These are phyloP conservation scores for Corydoras maculifer DNA, from an alignment of 2,113 vertebrate genomes.

Conservation along the genomic window DNA sequence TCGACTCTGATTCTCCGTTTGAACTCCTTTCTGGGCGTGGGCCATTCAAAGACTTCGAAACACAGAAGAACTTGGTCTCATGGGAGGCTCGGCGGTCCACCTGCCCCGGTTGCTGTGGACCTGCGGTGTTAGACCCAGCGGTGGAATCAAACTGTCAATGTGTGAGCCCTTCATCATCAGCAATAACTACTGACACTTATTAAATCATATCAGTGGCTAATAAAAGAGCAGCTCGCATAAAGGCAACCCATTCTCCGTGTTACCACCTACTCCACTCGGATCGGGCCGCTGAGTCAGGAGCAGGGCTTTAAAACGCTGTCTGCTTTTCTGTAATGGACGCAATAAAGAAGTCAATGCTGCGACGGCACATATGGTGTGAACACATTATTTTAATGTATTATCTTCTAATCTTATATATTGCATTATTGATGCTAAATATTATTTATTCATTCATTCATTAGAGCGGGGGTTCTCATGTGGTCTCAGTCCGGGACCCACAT, in stretches of 20 bases:
- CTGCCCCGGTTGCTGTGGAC: background rate
- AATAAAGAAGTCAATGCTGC: too few species aligned
- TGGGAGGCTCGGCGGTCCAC: background rate
- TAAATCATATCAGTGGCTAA: constrained; percentile 27
- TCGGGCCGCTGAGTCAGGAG: background rate
- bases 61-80: constrained; percentile 2
- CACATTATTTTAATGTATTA: too few species aligned
- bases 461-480: too few species aligned
- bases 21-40: constrained; percentile 11
- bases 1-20: constrained; percentile 46
- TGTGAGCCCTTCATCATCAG: constrained; percentile 22
- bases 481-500: too few species aligned
- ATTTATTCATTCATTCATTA: too few species aligned
- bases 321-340: too few species aligned
- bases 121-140: background rate
- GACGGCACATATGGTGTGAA: too few species aligned
- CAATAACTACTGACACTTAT: constrained; percentile 23
- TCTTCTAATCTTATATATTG: too few species aligned
- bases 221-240: constrained; percentile 5
- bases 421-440: too few species aligned
- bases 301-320: too few species aligned
- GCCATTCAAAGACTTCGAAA: constrained; percentile 13
- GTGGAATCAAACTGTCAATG: constrained; percentile 6
- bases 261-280: background rate
- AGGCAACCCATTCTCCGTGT: background rate